Evolutionary conservation across 2,113 vertebrate species (phyloP).

Genomic region (Notiomystis cincta): DNA sequence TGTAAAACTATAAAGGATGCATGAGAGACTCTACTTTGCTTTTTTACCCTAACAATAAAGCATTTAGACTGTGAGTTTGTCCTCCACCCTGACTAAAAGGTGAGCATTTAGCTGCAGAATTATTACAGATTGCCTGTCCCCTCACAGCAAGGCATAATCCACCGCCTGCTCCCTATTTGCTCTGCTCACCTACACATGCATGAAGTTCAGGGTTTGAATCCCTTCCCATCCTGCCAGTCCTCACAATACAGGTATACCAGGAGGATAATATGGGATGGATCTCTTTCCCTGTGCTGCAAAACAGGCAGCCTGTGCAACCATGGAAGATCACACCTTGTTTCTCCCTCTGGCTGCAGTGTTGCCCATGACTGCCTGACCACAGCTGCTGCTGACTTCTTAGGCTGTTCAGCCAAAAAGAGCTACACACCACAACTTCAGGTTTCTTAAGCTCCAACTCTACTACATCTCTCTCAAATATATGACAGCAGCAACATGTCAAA

Average conservation of each 20-base stretch:
- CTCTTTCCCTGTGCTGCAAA: neutral
- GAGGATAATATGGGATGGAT: neutral
- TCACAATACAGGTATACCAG: neutral
- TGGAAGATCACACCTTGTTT: neutral
- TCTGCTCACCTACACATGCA: neutral
- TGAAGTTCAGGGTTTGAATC: neutral
- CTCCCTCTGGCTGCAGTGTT: fast-evolving
- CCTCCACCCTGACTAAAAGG: neutral
- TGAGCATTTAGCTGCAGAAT: neutral
- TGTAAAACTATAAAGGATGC: neutral
- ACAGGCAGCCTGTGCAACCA: neutral
- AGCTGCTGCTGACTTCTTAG: neutral
- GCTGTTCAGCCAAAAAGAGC: neutral
- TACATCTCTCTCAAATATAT: neutral
- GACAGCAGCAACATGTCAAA: neutral
- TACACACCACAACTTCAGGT: neutral
- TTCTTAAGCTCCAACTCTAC: neutral
- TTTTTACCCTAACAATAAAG: neutral
- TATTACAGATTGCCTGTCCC: neutral
- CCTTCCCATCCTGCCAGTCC: neutral
- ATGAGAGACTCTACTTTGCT: neutral
- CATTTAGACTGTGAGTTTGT: neutral
- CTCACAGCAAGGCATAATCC: neutral
- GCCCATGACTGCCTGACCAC: neutral
- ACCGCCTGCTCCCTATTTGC: fast-evolving